phyloP scores from a whole-genome alignment of 2,888 invertebrate genomes.

The Cerceris ruficornis region DNA sequence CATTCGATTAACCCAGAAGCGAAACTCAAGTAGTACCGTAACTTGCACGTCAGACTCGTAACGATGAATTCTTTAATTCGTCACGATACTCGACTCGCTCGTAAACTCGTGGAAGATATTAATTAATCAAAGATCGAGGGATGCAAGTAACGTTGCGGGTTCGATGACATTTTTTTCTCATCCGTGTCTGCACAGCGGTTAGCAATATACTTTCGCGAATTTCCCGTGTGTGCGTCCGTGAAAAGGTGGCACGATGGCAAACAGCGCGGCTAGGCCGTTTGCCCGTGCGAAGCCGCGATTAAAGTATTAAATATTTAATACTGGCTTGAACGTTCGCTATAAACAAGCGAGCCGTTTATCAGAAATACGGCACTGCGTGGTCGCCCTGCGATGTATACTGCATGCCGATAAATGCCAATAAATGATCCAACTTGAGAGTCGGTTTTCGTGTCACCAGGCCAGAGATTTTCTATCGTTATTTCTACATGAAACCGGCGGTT shows the following conservation, averaged over 20 bases:
- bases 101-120: constrained; percentile 23
- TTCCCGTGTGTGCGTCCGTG: constrained; percentile 12
- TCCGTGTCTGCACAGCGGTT: neutral
- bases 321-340: constrained; percentile 21
- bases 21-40: too few species aligned
- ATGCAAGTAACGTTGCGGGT: constrained; percentile 21
- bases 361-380: constrained; percentile 16
- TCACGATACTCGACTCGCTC: neutral
- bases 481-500: neutral
- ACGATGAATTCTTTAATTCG: constrained; percentile 53
- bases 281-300: constrained; percentile 48
- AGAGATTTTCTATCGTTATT: neutral
- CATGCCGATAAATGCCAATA: constrained; percentile 48
- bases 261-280: neutral
- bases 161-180: constrained; percentile 47
- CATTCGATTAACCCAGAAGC: too few species aligned
- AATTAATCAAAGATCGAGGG: constrained; percentile 49
- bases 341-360: constrained; percentile 54
- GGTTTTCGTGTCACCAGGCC: constrained; percentile 2
- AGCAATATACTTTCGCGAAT: constrained; percentile 31
- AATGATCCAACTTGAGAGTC: constrained; percentile 30
- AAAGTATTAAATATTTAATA: constrained; percentile 68
- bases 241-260: constrained; percentile 2
- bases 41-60: neutral
- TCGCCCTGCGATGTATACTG: constrained; percentile 16